These are phyloP conservation scores for Paradisaea rubra DNA, from an alignment of 2,113 vertebrate genomes.

Conservation along the genomic window DNA sequence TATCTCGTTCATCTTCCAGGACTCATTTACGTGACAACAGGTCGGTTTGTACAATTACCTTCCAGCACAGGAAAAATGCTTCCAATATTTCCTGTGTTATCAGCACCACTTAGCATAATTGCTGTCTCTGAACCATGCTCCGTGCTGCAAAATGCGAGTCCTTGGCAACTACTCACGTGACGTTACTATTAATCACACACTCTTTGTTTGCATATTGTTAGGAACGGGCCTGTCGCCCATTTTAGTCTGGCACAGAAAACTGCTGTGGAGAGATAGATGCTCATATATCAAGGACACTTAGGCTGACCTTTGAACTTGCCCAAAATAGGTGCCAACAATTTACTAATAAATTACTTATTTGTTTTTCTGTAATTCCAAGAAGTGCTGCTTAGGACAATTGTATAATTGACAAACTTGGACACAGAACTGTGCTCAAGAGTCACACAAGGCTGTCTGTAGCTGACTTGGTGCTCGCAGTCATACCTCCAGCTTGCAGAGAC, in stretches of 20 bases:
- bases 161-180: background rate
- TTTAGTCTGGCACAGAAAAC: background rate
- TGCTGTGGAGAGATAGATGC: background rate
- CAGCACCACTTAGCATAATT: background rate
- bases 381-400: background rate
- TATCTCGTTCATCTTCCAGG: background rate
- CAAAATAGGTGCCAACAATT: background rate
- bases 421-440: background rate
- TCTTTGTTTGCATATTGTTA: background rate
- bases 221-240: background rate
- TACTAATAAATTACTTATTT: background rate
- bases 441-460: background rate
- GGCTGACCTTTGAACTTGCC: background rate
- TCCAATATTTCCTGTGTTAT: background rate
- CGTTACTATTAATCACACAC: background rate
- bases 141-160: background rate
- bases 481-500: background rate
- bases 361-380: background rate
- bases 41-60: background rate
- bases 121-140: background rate
- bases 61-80: background rate
- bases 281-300: background rate
- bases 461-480: background rate
- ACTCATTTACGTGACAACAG: rapidly evolving
- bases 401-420: background rate